Conservation (phyloP, 2,797 vertebrate species). For the Limosa lapponica region DNA sequence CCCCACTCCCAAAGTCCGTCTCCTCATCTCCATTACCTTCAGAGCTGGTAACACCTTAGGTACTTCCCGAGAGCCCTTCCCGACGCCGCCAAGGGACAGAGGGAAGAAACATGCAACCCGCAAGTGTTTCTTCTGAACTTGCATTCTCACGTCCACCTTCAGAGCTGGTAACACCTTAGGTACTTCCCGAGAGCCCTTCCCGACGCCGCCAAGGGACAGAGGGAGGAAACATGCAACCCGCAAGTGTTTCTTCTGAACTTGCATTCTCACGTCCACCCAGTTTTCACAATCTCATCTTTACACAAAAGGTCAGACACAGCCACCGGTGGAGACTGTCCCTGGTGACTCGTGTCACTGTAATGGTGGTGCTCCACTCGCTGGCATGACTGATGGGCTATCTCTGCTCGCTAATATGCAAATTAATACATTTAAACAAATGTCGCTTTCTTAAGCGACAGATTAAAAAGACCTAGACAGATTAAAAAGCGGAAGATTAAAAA, state of each 20-base stretch:
- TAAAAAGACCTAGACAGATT: not conserved
- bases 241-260: not conserved
- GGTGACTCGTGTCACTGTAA: not conserved
- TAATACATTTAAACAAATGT: not conserved
- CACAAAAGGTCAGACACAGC: constrained; percentile 35
- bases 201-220: not conserved
- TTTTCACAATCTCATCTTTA: constrained; percentile 14
- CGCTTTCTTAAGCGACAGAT: not conserved
- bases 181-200: not conserved
- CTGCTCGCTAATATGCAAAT: not conserved
- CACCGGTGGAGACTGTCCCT: not conserved
- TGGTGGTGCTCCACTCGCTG: not conserved
- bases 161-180: not conserved
- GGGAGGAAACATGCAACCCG: not conserved
- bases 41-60: not conserved
- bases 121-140: not conserved
- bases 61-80: not conserved
- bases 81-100: not conserved
- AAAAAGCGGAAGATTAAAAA: not conserved
- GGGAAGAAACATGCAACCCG: not conserved
- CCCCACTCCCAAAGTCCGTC: not conserved
- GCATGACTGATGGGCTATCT: not conserved
- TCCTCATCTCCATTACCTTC: not conserved
- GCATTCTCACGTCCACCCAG: not conserved
- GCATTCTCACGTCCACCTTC: no score